Evolutionary conservation across 2,797 vertebrate species (phyloP).

Genomic region (Acanthurus lineatus): DNA sequence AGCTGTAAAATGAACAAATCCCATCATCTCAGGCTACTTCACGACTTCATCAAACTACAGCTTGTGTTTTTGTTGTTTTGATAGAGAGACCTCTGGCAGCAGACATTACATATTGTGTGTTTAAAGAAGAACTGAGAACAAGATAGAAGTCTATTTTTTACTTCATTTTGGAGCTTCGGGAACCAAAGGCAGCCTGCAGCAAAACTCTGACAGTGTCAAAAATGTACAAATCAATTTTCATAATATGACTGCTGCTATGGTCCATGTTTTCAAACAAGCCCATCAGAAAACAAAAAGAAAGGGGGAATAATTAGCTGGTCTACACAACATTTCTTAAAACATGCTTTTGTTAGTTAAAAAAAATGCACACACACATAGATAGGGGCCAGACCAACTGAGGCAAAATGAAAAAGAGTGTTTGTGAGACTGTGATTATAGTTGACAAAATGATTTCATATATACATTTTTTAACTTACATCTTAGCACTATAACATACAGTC

Average conservation of each 20-base stretch:
- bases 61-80: no score
- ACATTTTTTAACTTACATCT: neutral
- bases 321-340: rapidly evolving
- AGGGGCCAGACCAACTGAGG: neutral
- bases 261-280: neutral
- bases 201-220: no score
- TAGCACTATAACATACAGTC: neutral
- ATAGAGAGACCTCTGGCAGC: no score
- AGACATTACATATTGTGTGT: no score
- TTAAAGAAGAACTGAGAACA: neutral
- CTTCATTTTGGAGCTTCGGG: no score
- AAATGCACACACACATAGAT: neutral
- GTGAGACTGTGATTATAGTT: no score
- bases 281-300: neutral
- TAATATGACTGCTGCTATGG: neutral
- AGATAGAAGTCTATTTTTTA: neutral
- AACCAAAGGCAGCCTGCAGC: no score
- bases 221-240: no score
- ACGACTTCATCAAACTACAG: no score
- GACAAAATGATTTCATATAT: no score
- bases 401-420: neutral
- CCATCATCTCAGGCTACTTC: no score
- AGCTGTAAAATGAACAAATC: no score
- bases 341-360: neutral
- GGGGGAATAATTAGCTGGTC: neutral